phyloP scores from a whole-genome alignment of 1,140 invertebrate genomes.

The Euwallacea fornicatus region DNA sequence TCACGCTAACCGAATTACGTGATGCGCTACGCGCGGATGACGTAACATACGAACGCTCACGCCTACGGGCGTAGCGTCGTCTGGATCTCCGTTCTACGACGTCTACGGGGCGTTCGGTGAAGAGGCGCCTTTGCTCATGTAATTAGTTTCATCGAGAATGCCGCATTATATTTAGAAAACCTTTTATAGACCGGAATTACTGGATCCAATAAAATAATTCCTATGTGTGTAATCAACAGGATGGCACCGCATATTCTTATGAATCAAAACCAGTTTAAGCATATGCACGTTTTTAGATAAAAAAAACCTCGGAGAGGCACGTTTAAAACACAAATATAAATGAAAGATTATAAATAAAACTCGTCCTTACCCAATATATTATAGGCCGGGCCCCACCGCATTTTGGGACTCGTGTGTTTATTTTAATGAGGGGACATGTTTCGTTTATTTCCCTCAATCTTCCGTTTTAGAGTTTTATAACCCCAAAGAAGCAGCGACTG shows the following conservation, averaged over 20 bases:
- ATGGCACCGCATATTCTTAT: constrained; percentile 13
- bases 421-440: constrained; percentile 47
- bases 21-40: too few relatives aligned
- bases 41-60: too few relatives aligned
- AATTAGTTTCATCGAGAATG: too few relatives aligned
- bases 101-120: too few relatives aligned
- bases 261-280: constrained; percentile 35
- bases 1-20: too few relatives aligned
- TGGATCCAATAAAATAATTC: too few relatives aligned
- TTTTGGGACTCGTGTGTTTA: constrained; percentile 40
- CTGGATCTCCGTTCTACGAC: too few relatives aligned
- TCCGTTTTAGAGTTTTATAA: constrained; percentile 40
- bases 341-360: constrained; percentile 44
- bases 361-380: constrained; percentile 44
- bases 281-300: constrained; percentile 28
- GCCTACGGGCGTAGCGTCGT: too few relatives aligned
- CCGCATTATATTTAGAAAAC: too few relatives aligned
- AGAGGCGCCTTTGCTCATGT: too few relatives aligned
- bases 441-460: constrained; percentile 45
- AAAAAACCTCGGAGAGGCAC: constrained; percentile 25
- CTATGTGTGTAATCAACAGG: too few relatives aligned
- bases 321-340: constrained; percentile 43
- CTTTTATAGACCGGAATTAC: too few relatives aligned
- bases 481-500: constrained; percentile 37
- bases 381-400: constrained; percentile 35